Evolutionary conservation across 2,113 vertebrate species (phyloP).

Genomic region (Chrysochloris asiatica): DNA sequence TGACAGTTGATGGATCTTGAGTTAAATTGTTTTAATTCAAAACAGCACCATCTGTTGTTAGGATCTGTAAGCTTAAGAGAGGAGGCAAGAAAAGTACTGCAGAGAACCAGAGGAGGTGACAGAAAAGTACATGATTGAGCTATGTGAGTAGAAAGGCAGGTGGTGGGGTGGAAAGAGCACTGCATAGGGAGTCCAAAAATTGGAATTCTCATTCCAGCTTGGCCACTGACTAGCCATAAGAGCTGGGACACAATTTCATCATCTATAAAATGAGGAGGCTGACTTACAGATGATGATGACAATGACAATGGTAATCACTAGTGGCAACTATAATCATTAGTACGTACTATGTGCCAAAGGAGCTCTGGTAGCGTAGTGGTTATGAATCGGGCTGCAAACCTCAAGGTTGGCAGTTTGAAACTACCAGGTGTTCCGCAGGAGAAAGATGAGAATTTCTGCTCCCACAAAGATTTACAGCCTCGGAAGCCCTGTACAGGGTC

Average conservation of each 20-base stretch:
- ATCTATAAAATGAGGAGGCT: background rate
- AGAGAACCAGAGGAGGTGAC: slow-evolving; percentile 55
- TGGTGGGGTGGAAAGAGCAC: background rate
- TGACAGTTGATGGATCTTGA: slow-evolving; percentile 79
- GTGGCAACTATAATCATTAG: background rate
- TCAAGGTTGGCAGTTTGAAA: no score
- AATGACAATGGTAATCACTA: rapidly evolving
- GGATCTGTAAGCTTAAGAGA: slow-evolving; percentile 56
- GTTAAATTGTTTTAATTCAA: slow-evolving; percentile 83
- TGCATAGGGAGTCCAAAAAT: background rate
- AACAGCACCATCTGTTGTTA: slow-evolving; percentile 82
- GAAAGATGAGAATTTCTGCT: no score
- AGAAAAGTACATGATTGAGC: background rate
- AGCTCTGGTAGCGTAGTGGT: no score
- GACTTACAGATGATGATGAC: rapidly evolving
- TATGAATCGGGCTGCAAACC: no score
- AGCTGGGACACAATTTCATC: background rate
- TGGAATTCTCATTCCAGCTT: background rate
- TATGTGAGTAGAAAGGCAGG: background rate
- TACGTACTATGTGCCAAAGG: no score
- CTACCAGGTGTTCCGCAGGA: no score
- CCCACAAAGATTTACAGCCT: no score
- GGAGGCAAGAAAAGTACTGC: slow-evolving; percentile 2
- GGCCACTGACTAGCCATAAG: background rate
- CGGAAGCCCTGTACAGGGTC: no score